phyloP scores from a whole-genome alignment of 2,888 invertebrate species.

The Epinotia ramella region DNA sequence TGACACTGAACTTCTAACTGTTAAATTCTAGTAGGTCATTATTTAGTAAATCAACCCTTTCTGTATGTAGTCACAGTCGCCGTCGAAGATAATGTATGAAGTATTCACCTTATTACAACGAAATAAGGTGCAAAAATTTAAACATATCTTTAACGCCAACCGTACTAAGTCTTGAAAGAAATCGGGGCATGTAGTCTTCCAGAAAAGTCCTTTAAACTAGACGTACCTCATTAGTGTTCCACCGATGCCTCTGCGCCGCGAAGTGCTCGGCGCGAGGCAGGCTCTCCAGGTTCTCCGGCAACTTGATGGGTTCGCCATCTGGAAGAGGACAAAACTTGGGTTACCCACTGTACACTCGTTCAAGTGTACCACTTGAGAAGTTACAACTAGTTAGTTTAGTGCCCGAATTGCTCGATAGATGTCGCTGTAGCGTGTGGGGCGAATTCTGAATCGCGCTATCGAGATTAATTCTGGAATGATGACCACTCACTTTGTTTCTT shows the following conservation, averaged over 20 bases:
- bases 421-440: neutral
- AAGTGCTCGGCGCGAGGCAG: constrained; percentile 97
- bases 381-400: neutral
- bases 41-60: no score
- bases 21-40: no score
- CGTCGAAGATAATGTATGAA: no score
- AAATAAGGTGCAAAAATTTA: no score
- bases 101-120: no score
- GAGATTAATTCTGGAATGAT: neutral
- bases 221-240: constrained; percentile 99
- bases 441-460: neutral
- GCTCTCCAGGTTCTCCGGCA: constrained; percentile 97
- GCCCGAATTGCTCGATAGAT: neutral
- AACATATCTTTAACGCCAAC: no score
- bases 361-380: neutral
- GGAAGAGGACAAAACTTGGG: constrained; percentile 57
- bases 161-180: neutral
- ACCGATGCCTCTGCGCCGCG: constrained; percentile 97
- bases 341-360: constrained; percentile 11
- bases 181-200: neutral
- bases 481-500: no score
- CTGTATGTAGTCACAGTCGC: no score
- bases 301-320: constrained; percentile 97
- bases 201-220: constrained; percentile 5
- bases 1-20: no score